These are phyloP conservation scores for Cephalopterus ornatus DNA, from an alignment of 2,113 vertebrate genomes.

Conservation along the genomic window DNA sequence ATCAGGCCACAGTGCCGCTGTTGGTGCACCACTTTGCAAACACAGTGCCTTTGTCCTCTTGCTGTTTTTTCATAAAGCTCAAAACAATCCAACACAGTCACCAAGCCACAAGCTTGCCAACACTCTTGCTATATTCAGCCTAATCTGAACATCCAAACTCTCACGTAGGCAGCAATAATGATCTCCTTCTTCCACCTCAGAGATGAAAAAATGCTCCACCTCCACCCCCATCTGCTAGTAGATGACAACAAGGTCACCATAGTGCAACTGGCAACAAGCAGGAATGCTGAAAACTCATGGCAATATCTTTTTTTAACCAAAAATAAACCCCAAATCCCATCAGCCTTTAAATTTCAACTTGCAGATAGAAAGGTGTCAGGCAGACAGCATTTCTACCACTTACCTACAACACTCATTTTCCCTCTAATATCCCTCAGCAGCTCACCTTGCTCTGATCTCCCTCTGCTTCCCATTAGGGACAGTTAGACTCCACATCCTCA, in stretches of 20 bases:
- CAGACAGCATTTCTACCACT: background rate
- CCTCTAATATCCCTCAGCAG: background rate
- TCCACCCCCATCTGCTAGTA: background rate
- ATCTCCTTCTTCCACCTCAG: background rate
- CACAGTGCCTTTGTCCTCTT: background rate
- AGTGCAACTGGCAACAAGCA: background rate
- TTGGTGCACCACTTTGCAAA: background rate
- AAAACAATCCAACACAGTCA: background rate
- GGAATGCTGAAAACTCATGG: background rate
- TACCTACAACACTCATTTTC: background rate
- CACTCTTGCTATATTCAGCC: background rate
- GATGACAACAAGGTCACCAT: background rate
- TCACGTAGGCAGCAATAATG: background rate
- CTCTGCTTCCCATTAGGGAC: accelerated
- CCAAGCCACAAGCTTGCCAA: background rate
- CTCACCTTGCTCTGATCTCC: background rate
- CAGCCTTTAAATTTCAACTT: background rate
- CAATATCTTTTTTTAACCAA: accelerated
- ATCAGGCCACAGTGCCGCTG: background rate
- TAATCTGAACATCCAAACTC: background rate
- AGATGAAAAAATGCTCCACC: background rate
- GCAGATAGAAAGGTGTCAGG: background rate
- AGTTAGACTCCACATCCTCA: background rate
- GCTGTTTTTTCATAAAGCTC: background rate
- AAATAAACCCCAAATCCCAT: background rate